Percentiles rank a stretch among this genome's conserved stretches.
Evolutionary conservation across 2,797 vertebrate species (phyloP).

Genomic region (Pyrocephalus nanus): DNA sequence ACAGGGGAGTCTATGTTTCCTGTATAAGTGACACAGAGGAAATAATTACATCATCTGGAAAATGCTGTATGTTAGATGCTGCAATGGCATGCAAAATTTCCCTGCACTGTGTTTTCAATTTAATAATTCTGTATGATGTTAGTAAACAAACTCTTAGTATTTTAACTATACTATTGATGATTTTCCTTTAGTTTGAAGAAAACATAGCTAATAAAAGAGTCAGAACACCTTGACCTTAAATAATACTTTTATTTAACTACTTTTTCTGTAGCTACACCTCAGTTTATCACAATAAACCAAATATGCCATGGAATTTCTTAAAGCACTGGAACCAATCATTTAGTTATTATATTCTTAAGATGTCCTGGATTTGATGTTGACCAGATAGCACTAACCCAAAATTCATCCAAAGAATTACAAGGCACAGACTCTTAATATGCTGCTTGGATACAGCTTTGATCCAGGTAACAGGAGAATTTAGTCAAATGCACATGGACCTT

Average conservation of each 20-base stretch:
- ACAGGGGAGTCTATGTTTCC: fast-evolving
- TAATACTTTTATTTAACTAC: neutral
- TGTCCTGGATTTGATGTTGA: neutral
- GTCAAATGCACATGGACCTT: neutral
- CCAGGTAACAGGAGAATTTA: neutral
- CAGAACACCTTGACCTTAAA: neutral
- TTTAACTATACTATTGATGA: neutral
- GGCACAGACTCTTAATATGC: neutral
- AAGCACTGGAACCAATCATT: neutral
- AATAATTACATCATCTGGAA: neutral
- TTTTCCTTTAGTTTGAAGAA: neutral
- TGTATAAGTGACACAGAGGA: neutral
- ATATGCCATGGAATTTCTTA: neutral
- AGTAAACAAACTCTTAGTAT: neutral
- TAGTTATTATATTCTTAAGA: neutral
- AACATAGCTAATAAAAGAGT: neutral
- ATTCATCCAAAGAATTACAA: neutral
- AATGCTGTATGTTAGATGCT: neutral
- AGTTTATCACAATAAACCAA: neutral
- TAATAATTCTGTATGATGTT: neutral
- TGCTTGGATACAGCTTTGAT: neutral
- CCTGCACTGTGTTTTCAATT: neutral
- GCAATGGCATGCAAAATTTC: neutral
- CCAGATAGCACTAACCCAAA: neutral
- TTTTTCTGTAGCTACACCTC: neutral